Percentiles rank a stretch among this genome's conserved stretches.
phyloP scores from a whole-genome alignment of 2,797 vertebrate species.

The Leuciscus waleckii region DNA sequence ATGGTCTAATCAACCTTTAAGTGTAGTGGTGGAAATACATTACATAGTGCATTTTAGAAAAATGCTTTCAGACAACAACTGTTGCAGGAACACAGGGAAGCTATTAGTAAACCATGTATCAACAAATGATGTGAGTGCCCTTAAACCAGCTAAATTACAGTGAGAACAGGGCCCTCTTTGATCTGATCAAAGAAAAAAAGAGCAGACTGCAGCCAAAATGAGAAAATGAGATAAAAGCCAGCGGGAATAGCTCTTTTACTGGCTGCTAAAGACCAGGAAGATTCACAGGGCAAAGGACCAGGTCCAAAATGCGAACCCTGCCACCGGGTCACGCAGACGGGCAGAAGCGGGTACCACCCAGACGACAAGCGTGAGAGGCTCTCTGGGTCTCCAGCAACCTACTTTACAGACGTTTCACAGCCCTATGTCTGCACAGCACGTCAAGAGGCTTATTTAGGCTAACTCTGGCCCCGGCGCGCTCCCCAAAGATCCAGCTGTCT shows the following conservation, averaged over 20 bases:
- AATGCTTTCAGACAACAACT: not conserved
- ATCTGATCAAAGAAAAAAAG: constrained; percentile 18
- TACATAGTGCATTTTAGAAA: not conserved
- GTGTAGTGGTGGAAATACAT: constrained; percentile 1
- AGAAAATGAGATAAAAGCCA: constrained; percentile 23
- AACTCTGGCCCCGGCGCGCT: constrained; percentile 11
- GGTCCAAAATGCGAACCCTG: not conserved
- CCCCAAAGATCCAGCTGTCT: constrained; percentile 45
- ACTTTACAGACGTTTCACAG: constrained; percentile 29
- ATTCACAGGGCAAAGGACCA: not conserved
- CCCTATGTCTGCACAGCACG: constrained; percentile 35
- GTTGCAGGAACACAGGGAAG: not conserved
- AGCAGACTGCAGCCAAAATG: not conserved
- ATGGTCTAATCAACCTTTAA: not conserved
- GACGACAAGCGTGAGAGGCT: not conserved
- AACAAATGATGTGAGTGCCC: constrained; percentile 21
- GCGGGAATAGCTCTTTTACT: not conserved
- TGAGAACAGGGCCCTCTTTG: constrained; percentile 2
- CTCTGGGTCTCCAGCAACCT: constrained; percentile 41
- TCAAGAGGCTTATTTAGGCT: constrained; percentile 49
- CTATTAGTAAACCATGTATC: constrained; percentile 16
- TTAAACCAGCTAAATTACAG: constrained; percentile 24
- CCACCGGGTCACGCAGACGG: not conserved
- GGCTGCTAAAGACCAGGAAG: not conserved
- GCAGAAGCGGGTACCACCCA: not conserved